A percentile compares a stretch with the other conserved stretches of the same genome.
Conservation (phyloP, 2,797 vertebrate species). For the Rhabdophis nuchalis region DNA sequence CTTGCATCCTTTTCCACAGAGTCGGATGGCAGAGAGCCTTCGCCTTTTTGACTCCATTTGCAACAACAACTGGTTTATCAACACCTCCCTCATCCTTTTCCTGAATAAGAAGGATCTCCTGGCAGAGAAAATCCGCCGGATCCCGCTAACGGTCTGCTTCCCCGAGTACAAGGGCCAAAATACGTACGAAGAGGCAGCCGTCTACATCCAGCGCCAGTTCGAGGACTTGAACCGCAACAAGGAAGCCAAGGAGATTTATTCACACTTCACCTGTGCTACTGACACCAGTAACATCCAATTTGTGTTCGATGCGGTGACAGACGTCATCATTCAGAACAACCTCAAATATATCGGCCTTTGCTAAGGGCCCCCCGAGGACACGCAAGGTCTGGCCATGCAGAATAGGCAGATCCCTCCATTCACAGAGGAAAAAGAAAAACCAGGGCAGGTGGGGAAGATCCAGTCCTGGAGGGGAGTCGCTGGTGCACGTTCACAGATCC, state of each 20-base stretch:
- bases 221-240: constrained; percentile 99
- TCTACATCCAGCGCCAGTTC: constrained; percentile 97
- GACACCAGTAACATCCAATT: constrained; percentile 99
- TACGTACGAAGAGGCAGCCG: constrained; percentile 97
- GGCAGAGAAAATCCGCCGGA: constrained; percentile 98
- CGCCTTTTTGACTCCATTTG: constrained; percentile 83
- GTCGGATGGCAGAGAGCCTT: constrained; percentile 82
- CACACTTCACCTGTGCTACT: constrained; percentile 98
- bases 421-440: constrained; percentile 46
- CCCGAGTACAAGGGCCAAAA: constrained; percentile 98
- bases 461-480: constrained; percentile 46
- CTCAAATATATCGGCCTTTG: constrained; percentile 99
- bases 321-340: constrained; percentile 99
- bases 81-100: constrained; percentile 93
- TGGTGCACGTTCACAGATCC: constrained; percentile 35
- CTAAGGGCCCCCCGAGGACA: constrained; percentile 72
- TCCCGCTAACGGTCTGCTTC: constrained; percentile 95
- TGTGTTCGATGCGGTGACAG: constrained; percentile 98
- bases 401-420: constrained; percentile 57
- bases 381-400: constrained; percentile 57
- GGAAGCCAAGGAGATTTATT: constrained; percentile 99
- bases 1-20: constrained; percentile 60
- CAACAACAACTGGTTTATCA: constrained; percentile 85
- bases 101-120: constrained; percentile 99
- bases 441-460: constrained; percentile 47